A percentile compares a stretch with the other conserved stretches of the same genome.
Conservation (phyloP, 2,797 vertebrate genomes). For the Pagetopsis macropterus region DNA sequence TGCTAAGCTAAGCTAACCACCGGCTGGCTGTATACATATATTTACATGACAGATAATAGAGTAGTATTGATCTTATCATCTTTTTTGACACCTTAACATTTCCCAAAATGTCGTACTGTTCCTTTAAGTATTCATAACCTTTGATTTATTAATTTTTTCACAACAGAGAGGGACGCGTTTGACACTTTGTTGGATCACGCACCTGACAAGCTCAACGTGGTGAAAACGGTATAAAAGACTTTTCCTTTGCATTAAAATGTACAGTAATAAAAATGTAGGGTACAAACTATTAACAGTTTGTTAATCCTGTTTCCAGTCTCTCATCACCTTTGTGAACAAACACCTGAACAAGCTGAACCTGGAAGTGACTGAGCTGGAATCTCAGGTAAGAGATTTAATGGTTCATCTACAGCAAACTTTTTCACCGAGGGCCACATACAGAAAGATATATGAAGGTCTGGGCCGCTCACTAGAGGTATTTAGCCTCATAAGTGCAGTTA, state of each 20-base stretch:
- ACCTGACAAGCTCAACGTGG: slow-evolving; percentile 95
- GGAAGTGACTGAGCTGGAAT: slow-evolving; percentile 96
- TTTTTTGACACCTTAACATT: neutral
- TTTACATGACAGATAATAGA: neutral
- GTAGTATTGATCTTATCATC: neutral
- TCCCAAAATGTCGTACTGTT: neutral
- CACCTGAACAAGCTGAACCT: slow-evolving; percentile 98
- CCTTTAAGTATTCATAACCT: neutral
- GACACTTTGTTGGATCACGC: slow-evolving; percentile 97
- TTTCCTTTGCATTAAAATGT: neutral
- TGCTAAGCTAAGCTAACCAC: neutral
- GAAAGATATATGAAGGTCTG: too few relatives aligned
- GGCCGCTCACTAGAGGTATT: too few relatives aligned
- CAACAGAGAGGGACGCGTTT: slow-evolving; percentile 93
- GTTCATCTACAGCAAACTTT: neutral
- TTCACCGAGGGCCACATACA: too few relatives aligned
- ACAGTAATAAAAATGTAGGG: neutral
- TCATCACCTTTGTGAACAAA: slow-evolving; percentile 98
- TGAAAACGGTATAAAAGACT: slow-evolving; percentile 90
- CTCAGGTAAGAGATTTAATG: slow-evolving; percentile 84
- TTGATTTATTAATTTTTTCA: neutral
- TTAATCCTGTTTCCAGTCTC: slow-evolving; percentile 82
- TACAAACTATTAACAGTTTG: neutral
- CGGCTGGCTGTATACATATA: neutral
- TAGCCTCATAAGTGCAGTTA: too few relatives aligned